Conservation (phyloP, 1,140 invertebrate genomes). For the Ptiloglossa arizonensis region DNA sequence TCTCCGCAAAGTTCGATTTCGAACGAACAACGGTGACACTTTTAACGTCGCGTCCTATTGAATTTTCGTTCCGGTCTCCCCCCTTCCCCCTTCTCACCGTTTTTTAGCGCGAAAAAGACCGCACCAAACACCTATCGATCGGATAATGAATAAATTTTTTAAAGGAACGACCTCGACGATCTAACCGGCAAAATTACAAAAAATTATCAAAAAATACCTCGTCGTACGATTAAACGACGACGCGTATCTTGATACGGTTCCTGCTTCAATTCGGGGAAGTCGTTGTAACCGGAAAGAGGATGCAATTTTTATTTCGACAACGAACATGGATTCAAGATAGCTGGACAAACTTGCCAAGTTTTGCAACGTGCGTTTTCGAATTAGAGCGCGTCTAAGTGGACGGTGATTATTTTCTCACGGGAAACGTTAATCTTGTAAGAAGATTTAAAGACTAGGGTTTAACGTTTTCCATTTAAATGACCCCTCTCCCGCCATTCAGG, state of each 20-base stretch:
- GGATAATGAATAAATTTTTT: no score
- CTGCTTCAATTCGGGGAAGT: conserved; percentile 57
- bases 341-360: background rate
- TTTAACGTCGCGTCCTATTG: background rate
- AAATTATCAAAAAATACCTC: background rate
- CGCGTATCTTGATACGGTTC: conserved; percentile 44
- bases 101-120: no score
- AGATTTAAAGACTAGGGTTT: no score
- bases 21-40: background rate
- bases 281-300: conserved; percentile 49
- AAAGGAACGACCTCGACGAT: no score
- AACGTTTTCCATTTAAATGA: no score
- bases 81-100: no score
- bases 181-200: background rate
- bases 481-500: no score
- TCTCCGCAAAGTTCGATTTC: background rate
- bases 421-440: background rate
- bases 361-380: background rate
- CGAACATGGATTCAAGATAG: conserved; percentile 38
- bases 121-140: no score
- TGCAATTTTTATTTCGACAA: conserved; percentile 47
- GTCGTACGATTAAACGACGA: background rate
- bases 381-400: background rate
- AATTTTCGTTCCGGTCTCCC: background rate
- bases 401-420: background rate